These are phyloP conservation scores for Myotis davidii DNA, from an alignment of 2,113 vertebrate genomes.

Conservation along the genomic window DNA sequence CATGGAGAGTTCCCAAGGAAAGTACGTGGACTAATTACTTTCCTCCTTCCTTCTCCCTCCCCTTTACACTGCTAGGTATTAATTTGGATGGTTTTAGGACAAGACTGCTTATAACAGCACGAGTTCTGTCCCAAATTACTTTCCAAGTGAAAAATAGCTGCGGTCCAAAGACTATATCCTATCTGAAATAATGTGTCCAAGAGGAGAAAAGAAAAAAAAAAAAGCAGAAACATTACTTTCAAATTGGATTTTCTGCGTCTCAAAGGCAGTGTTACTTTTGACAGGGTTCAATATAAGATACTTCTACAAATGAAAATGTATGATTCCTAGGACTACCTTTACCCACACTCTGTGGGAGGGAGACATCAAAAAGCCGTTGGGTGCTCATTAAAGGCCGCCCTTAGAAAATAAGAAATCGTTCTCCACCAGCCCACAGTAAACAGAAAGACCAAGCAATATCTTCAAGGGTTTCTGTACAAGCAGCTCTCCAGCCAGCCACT, in stretches of 20 bases:
- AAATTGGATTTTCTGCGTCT: conserved; percentile 72
- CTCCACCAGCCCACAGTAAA: conserved; percentile 47
- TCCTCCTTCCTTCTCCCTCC: background rate
- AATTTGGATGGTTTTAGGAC: background rate
- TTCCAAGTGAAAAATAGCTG: conserved; percentile 55
- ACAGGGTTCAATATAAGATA: conserved; percentile 64
- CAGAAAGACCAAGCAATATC: background rate
- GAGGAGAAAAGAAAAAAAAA: background rate
- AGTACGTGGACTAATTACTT: background rate
- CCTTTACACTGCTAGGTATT: background rate
- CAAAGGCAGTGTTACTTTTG: conserved; percentile 72
- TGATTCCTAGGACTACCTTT: conserved; percentile 45
- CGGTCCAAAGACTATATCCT: background rate
- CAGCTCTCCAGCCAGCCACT: conserved; percentile 37
- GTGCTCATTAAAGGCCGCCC: conserved; percentile 66
- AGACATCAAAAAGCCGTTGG: conserved; percentile 53
- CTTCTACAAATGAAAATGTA: conserved; percentile 73
- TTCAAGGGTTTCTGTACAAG: conserved; percentile 59
- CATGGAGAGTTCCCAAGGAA: background rate
- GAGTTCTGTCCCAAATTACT: conserved; percentile 48
- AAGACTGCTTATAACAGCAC: background rate
- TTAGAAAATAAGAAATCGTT: conserved; percentile 46
- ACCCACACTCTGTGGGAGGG: conserved; percentile 23
- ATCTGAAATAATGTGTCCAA: conserved; percentile 27
- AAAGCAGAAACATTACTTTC: conserved; percentile 49